Evolutionary conservation across 2,113 vertebrate species (phyloP).

Genomic region (Cheilinus undulatus): DNA sequence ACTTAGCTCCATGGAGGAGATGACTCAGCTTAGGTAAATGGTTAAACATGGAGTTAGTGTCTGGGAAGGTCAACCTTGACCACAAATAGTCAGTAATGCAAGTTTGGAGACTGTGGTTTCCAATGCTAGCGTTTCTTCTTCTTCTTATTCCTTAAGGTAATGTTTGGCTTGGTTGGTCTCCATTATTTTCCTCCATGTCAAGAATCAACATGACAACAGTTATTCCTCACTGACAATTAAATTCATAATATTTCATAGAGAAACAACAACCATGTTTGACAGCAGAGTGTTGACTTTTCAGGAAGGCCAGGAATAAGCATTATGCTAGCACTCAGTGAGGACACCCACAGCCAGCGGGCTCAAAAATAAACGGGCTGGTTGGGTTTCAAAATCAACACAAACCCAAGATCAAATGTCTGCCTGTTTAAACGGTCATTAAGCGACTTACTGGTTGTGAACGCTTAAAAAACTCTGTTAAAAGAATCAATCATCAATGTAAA

Average conservation of each 20-base stretch:
- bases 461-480: slow-evolving; percentile 8
- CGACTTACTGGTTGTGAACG: slow-evolving; percentile 38
- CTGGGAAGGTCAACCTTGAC: slow-evolving; percentile 33
- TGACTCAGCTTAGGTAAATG: slow-evolving; percentile 30
- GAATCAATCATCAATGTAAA: slow-evolving; percentile 33
- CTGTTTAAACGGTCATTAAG: slow-evolving; percentile 48
- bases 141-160: slow-evolving; percentile 42
- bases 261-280: slow-evolving; percentile 56
- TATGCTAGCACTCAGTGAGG: slow-evolving; percentile 47
- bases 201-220: slow-evolving; percentile 54
- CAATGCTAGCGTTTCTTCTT: slow-evolving; percentile 2
- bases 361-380: slow-evolving; percentile 19
- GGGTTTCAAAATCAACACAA: slow-evolving; percentile 55
- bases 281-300: slow-evolving; percentile 61
- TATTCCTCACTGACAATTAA: slow-evolving; percentile 42
- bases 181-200: slow-evolving; percentile 32
- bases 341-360: slow-evolving; percentile 44
- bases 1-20: not conserved
- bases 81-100: slow-evolving; percentile 31
- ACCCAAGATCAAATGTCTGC: slow-evolving; percentile 51
- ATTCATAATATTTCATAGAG: slow-evolving; percentile 42
- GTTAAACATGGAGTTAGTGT: slow-evolving; percentile 29
- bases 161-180: slow-evolving; percentile 46
- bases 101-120: slow-evolving; percentile 45
- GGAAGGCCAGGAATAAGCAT: slow-evolving; percentile 52